Evolutionary conservation across 2,888 invertebrate species (phyloP).

Genomic region (Drosophila niveifrons): DNA sequence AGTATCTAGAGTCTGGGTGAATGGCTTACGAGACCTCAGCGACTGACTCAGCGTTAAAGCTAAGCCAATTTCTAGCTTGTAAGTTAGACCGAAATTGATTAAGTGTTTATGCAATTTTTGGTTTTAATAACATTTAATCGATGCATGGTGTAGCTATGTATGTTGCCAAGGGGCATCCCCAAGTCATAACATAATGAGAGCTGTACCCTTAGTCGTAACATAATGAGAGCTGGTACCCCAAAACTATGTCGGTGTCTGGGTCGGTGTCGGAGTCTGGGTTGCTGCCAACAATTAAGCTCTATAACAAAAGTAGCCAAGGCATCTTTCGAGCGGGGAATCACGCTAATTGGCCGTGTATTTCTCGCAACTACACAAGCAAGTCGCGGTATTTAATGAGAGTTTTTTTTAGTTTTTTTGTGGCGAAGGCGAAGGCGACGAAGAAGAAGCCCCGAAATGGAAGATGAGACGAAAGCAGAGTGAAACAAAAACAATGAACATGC

Average conservation of each 20-base stretch:
- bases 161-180: conserved; percentile 43
- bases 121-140: conserved; percentile 73
- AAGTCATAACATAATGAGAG: conserved; percentile 46
- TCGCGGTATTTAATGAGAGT: conserved; percentile 73
- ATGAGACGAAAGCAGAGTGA: conserved; percentile 53
- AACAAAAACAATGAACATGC: conserved; percentile 79
- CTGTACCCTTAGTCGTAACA: conserved; percentile 21
- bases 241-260: background rate
- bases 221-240: conserved; percentile 39
- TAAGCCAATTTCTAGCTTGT: conserved; percentile 38
- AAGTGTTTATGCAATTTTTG: conserved; percentile 73
- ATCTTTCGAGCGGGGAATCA: conserved; percentile 58
- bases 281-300: conserved; percentile 61
- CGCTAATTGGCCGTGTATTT: conserved; percentile 73
- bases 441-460: conserved; percentile 36
- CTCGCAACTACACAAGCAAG: conserved; percentile 70
- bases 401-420: conserved; percentile 10
- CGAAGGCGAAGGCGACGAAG: conserved; percentile 46
- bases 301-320: conserved; percentile 28
- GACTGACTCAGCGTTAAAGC: conserved; percentile 10
- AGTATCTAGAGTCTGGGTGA: conserved; percentile 11
- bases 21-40: conserved; percentile 2
- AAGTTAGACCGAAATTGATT: conserved; percentile 64
- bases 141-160: conserved; percentile 42
- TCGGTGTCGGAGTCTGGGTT: conserved; percentile 8